Conservation (phyloP, 2,888 invertebrate species). For the Drosophila demipolita region DNA sequence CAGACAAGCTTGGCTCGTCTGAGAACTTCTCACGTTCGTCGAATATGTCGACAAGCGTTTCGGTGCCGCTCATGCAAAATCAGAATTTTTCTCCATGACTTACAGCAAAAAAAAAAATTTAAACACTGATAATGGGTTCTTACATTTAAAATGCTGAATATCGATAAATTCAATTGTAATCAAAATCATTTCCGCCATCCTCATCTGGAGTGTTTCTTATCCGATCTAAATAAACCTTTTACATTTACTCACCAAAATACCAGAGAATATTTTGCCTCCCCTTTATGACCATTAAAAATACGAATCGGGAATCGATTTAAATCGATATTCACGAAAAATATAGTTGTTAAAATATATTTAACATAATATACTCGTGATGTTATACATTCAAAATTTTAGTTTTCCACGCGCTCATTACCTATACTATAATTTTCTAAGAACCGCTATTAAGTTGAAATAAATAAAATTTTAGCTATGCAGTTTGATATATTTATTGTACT, state of each 20-base stretch:
- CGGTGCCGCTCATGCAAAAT: constrained; percentile 13
- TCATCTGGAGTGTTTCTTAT: background rate
- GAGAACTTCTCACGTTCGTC: background rate
- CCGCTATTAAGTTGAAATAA: background rate
- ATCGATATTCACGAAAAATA: background rate
- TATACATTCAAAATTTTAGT: background rate
- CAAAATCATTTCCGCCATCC: too few relatives aligned
- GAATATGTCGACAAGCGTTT: constrained; percentile 22
- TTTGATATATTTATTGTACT: constrained; percentile 52
- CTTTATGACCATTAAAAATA: background rate
- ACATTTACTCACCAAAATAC: background rate
- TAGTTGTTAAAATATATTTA: background rate
- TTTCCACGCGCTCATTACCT: background rate
- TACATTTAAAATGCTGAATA: too few relatives aligned
- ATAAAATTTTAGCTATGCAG: constrained; percentile 3
- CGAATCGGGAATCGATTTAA: background rate
- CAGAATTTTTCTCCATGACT: constrained; percentile 31
- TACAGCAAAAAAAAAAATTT: too few relatives aligned
- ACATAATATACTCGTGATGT: background rate
- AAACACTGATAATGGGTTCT: too few relatives aligned
- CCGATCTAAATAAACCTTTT: background rate
- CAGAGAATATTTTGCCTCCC: background rate
- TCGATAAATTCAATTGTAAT: too few relatives aligned
- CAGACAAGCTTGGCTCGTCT: constrained; percentile 13
- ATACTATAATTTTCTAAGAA: background rate